A percentile compares a stretch with the other conserved stretches of the same genome.
These are phyloP conservation scores for Phalacrocorax brasilianus DNA, from an alignment of 2,113 vertebrate species.

Conservation along the genomic window DNA sequence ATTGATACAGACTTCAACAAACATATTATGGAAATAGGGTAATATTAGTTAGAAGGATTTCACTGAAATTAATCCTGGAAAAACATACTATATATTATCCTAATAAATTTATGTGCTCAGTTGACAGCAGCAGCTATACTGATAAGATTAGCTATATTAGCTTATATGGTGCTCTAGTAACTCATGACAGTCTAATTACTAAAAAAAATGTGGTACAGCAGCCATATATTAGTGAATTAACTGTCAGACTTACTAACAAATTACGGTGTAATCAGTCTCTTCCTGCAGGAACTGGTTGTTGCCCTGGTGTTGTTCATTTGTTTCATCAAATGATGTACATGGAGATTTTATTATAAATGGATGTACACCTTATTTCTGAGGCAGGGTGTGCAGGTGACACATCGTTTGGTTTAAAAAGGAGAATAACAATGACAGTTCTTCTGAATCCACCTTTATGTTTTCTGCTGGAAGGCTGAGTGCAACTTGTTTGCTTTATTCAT, in stretches of 20 bases:
- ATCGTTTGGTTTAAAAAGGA: background rate
- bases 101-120: background rate
- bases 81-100: background rate
- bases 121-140: background rate
- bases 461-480: background rate
- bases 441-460: background rate
- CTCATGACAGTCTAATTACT: background rate
- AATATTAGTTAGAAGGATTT: background rate
- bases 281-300: background rate
- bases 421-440: background rate
- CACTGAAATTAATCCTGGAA: background rate
- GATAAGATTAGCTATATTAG: background rate
- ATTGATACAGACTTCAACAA: background rate
- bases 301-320: background rate
- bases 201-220: background rate
- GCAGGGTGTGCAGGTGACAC: accelerated
- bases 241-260: background rate
- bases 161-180: background rate
- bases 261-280: background rate
- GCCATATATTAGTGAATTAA: background rate
- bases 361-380: background rate
- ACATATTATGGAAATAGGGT: background rate
- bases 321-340: background rate
- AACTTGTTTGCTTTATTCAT: background rate
- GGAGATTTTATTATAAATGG: background rate